Conservation (phyloP, 2,113 vertebrate genomes). For the Mesoclemmys tuberculata region DNA sequence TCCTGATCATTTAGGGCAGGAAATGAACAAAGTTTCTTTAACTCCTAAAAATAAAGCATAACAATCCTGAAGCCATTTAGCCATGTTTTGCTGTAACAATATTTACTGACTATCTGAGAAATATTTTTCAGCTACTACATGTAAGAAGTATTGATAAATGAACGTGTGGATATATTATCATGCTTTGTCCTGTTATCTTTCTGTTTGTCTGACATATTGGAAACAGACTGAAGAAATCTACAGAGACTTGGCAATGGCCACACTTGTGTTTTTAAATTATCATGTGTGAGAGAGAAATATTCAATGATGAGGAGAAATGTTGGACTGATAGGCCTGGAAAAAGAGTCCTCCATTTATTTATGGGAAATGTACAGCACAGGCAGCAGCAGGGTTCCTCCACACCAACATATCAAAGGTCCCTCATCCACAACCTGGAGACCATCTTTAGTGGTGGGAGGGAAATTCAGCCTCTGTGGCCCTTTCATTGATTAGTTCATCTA, state of each 20-base stretch:
- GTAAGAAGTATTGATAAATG: neutral
- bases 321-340: neutral
- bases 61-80: neutral
- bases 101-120: neutral
- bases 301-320: neutral
- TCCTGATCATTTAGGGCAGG: neutral
- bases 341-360: neutral
- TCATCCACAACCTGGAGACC: neutral
- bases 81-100: neutral
- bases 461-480: neutral
- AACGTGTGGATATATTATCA: neutral
- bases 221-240: constrained; percentile 53
- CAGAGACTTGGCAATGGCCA: neutral
- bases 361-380: neutral
- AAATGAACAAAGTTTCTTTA: neutral
- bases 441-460: constrained; percentile 16
- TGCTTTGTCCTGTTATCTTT: neutral
- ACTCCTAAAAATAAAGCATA: neutral
- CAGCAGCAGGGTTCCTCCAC: neutral
- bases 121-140: neutral
- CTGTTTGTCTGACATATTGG: constrained; percentile 44
- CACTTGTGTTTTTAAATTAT: constrained; percentile 40
- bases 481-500: neutral
- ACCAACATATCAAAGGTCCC: neutral
- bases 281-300: neutral